These are phyloP conservation scores for Phrynocephalus vlangalii DNA, from an alignment of 2,797 vertebrate genomes.

Conservation along the genomic window DNA sequence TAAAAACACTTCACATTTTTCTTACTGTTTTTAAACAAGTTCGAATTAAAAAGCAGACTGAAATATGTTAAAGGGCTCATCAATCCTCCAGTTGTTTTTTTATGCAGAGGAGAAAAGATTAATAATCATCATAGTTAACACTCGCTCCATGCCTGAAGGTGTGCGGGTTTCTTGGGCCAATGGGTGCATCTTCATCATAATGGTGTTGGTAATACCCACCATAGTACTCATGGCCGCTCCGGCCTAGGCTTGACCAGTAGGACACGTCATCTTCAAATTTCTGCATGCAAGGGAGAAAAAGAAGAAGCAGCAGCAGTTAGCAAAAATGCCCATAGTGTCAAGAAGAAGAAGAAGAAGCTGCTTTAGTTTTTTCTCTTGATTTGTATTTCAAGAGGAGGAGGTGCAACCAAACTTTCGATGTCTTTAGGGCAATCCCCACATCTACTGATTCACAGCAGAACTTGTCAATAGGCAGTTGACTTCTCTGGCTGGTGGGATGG, in stretches of 20 bases:
- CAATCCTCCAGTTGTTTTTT: neutral
- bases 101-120: neutral
- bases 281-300: slow-evolving; percentile 71
- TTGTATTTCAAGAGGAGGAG: no score
- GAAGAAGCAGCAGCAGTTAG: neutral
- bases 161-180: slow-evolving; percentile 80
- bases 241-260: slow-evolving; percentile 88
- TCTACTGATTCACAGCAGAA: no score
- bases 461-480: no score
- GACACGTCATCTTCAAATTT: slow-evolving; percentile 92
- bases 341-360: fast-evolving
- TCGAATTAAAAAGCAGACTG: neutral
- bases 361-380: no score
- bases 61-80: neutral
- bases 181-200: slow-evolving; percentile 90
- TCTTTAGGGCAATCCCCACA: no score
- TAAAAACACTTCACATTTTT: slow-evolving; percentile 1
- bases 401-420: no score
- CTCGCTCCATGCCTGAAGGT: slow-evolving; percentile 87
- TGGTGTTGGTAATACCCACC: slow-evolving; percentile 89
- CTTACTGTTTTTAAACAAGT: neutral
- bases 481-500: no score
- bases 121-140: slow-evolving; percentile 96
- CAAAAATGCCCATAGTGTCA: neutral
- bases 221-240: slow-evolving; percentile 82